Conservation (phyloP, 2,113 vertebrate species). For the Thomomys bottae region DNA sequence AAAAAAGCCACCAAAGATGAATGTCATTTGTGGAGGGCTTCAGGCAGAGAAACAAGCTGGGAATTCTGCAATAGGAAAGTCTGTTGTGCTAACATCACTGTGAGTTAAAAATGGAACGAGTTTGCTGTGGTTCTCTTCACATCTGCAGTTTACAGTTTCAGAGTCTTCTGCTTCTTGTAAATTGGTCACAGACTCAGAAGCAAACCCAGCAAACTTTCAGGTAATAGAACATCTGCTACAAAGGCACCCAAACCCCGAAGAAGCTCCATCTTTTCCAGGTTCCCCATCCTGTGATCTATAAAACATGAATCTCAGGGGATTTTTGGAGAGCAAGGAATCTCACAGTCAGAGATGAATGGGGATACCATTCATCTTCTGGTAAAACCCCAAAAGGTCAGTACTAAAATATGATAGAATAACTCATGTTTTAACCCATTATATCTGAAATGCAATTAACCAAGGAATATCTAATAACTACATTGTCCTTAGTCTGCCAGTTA, state of each 20-base stretch:
- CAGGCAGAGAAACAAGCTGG: background rate
- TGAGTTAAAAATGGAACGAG: background rate
- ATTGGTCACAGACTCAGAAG: background rate
- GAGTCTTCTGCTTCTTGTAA: background rate
- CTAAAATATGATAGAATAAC: background rate
- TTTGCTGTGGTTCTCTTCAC: accelerated
- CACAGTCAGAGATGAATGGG: background rate
- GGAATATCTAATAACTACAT: background rate
- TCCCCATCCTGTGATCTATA: background rate
- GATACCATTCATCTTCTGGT: too few species aligned
- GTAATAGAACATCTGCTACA: background rate
- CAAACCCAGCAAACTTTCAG: background rate
- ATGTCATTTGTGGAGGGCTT: accelerated
- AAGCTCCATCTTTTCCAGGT: background rate
- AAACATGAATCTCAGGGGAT: background rate
- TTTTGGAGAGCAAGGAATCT: background rate
- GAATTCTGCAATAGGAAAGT: background rate
- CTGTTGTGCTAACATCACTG: too few species aligned
- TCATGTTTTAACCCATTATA: background rate
- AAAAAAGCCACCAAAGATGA: background rate
- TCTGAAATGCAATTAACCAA: background rate
- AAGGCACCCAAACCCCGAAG: accelerated
- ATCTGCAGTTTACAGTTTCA: background rate
- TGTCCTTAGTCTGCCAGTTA: background rate
- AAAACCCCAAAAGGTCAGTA: background rate